Evolutionary conservation across 2,888 invertebrate species (phyloP).

Genomic region (Tipula confusa): DNA sequence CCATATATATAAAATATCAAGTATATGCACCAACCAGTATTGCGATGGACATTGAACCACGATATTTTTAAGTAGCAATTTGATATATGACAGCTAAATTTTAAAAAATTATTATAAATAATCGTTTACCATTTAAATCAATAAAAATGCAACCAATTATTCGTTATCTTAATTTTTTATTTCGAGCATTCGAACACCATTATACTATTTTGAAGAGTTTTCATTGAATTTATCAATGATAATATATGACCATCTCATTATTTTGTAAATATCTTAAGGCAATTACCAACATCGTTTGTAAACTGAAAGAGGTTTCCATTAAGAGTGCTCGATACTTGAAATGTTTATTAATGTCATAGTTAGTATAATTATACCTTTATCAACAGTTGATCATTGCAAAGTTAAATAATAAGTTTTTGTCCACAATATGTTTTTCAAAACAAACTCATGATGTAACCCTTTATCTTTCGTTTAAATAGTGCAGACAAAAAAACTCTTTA

Average conservation of each 20-base stretch:
- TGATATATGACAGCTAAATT: background rate
- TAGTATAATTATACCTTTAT: no score
- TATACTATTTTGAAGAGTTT: background rate
- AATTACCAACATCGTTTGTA: constrained; percentile 1
- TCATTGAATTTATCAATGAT: background rate
- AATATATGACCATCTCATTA: background rate
- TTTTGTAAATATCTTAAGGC: background rate
- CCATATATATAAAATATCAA: background rate
- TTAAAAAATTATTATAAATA: background rate
- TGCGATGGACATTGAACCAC: background rate
- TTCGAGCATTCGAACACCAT: background rate
- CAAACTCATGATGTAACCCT: no score
- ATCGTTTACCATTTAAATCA: background rate
- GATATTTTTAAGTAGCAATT: background rate
- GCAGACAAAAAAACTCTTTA: no score
- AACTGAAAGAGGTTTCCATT: no score
- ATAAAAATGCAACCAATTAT: background rate
- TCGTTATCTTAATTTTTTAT: no score
- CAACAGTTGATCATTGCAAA: no score
- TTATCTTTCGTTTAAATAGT: no score
- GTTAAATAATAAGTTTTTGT: no score
- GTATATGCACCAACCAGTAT: no score
- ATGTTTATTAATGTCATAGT: no score
- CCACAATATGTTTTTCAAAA: no score
- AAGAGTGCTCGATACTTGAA: no score